phyloP scores from a whole-genome alignment of 2,888 invertebrate genomes.

The Nymphalis urticae region DNA sequence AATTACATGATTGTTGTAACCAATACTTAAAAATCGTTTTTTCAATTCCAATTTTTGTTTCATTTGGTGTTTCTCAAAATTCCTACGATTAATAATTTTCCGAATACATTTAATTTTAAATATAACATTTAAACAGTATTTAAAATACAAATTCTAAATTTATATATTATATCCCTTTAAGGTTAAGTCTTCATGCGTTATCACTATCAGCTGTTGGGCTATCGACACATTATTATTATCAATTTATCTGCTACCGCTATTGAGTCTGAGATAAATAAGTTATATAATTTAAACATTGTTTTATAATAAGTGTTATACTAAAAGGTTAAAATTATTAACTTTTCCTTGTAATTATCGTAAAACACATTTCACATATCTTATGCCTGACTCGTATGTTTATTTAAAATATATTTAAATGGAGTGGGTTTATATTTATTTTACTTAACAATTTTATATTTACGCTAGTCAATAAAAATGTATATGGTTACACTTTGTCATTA shows the following conservation, averaged over 20 bases:
- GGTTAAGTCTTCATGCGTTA: no score
- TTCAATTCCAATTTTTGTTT: no score
- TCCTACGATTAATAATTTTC: no score
- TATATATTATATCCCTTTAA: no score
- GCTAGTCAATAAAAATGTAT: constrained; percentile 1
- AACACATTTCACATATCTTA: not conserved
- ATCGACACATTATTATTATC: not conserved
- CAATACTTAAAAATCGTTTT: no score
- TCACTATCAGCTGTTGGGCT: not conserved
- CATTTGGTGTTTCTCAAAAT: no score
- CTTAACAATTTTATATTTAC: not conserved
- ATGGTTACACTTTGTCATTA: not conserved
- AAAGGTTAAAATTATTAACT: not conserved
- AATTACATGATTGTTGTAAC: no score
- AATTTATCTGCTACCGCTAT: not conserved
- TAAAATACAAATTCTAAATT: no score
- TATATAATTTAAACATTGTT: not conserved
- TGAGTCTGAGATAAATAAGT: not conserved
- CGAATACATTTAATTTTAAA: no score
- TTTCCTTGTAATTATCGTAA: no score
- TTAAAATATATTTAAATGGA: constrained; percentile 2
- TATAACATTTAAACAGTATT: no score
- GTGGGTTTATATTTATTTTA: constrained; percentile 5
- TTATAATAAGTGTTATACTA: not conserved
- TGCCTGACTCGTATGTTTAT: not conserved